Base-by-base conservation (phyloP, 2,113 vertebrate genomes). In the Phalacrocorax brasilianus region DNA sequence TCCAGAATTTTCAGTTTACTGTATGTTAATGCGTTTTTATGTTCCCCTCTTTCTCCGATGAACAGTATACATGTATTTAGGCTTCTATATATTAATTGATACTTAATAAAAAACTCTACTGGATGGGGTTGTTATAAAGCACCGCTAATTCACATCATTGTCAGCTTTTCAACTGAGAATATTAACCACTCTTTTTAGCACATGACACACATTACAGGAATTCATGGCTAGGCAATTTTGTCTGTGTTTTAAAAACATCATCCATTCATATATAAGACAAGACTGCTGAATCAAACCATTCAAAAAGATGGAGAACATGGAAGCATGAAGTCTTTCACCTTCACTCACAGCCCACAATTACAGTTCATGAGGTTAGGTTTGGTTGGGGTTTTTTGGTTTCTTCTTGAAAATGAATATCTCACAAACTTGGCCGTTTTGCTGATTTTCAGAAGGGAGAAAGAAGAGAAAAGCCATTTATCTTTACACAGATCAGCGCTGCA, bases 351-450 rank as follows among this genome's bases (percentile, higher is more conserved):
- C 3, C 56, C 40, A 58, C 28, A 49, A 3, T 50, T 58, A 38
- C 2, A 52, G 32, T 17, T 72, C 28, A 40, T 11, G 8, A 62
- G 7, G 11, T 78, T 62, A 59, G 9, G 13, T 63, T 14, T 63
- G 5, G 7, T 7, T 40, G 45, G 3, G 17, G 0, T 2, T 40
- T 32, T 65, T 45, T 40, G 1, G 28, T 28, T 77, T 81, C 16
- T 56, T 83, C 72, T 50, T 58, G 47, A 78, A 83, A 86, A 77
- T 3, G 5, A 58, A 3, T 66, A 45, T 30, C 12, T 42, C 44
- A 40, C 33, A 24, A 40, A 49, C 27, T 62, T 50, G 8, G 15
- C 4, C 27, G 24, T 44, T 79, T 22, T 56, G 4, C 22, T 55
- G 9, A 42, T 28, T 38, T 91, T 89, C 23, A 67, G 13, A 85